phyloP scores from a whole-genome alignment of 2,797 vertebrate species.

The Sebastes kiyomatsui region DNA sequence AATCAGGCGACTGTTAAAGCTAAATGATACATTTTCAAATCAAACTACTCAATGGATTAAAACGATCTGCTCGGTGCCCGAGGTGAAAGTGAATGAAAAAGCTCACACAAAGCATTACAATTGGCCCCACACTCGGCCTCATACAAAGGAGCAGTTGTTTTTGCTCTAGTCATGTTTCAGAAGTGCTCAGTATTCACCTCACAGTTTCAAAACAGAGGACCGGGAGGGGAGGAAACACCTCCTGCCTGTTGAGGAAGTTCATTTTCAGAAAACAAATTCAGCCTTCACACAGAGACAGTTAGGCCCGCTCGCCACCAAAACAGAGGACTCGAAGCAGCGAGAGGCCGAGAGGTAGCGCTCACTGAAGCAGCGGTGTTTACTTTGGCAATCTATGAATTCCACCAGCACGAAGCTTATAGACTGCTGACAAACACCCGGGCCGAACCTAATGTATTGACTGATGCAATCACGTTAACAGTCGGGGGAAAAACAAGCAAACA shows the following conservation, averaged over 20 bases:
- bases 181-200: conserved; percentile 81
- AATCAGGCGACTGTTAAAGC: conserved; percentile 27
- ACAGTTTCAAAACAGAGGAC: conserved; percentile 74
- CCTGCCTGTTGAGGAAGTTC: conserved; percentile 80
- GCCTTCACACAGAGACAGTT: conserved; percentile 60
- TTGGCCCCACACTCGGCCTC: conserved; percentile 56
- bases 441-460: conserved; percentile 27
- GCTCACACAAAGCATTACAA: conserved; percentile 66
- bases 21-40: conserved; percentile 37
- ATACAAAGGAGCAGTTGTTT: conserved; percentile 81
- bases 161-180: conserved; percentile 76
- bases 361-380: conserved; percentile 40
- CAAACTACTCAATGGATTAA: conserved; percentile 46
- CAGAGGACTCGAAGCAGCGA: conserved; percentile 18
- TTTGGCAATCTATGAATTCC: conserved; percentile 45
- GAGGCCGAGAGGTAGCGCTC: conserved; percentile 28
- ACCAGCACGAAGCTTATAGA: conserved; percentile 28
- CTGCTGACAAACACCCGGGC: conserved; percentile 38
- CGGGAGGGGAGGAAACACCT: conserved; percentile 79
- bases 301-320: conserved; percentile 28
- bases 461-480: conserved; percentile 34
- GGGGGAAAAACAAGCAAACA: conserved; percentile 9
- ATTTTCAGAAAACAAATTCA: conserved; percentile 77
- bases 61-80: conserved; percentile 13
- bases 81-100: conserved; percentile 63